Percentiles rank a stretch among this genome's conserved stretches.
Conservation (phyloP, 2,797 vertebrate genomes). For the Galago senegalensis region DNA sequence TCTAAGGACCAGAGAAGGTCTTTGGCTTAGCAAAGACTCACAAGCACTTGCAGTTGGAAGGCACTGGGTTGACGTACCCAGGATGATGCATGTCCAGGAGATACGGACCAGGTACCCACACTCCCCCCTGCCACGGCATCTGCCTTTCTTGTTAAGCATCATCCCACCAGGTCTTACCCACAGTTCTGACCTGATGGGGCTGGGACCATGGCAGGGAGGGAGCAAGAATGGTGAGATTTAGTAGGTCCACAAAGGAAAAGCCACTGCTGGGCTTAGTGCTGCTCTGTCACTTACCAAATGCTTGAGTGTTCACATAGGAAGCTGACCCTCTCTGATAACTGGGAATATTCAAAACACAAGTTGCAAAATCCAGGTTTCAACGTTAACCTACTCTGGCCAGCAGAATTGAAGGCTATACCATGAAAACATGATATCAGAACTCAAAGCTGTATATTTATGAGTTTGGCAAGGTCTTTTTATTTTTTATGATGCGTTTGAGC, state of each 20-base stretch:
- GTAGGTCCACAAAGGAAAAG: neutral
- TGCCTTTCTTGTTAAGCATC: neutral
- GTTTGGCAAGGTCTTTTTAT: slow-evolving; percentile 21
- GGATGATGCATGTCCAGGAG: neutral
- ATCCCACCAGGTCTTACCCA: neutral
- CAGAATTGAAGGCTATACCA: slow-evolving; percentile 1
- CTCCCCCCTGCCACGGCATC: neutral
- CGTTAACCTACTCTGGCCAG: neutral
- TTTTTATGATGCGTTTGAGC: slow-evolving; percentile 63
- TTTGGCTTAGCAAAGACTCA: neutral
- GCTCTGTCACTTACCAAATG: neutral
- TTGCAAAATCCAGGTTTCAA: slow-evolving; percentile 20
- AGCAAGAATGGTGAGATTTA: neutral
- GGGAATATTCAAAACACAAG: neutral
- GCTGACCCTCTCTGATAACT: neutral
- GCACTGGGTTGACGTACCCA: neutral
- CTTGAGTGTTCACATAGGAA: neutral
- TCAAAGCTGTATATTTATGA: slow-evolving; percentile 63
- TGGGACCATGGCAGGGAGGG: neutral
- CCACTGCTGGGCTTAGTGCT: neutral
- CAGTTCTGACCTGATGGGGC: neutral
- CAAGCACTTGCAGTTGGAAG: neutral
- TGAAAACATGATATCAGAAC: slow-evolving; percentile 50
- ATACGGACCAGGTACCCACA: neutral
- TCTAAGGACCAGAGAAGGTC: neutral